Percentiles rank a stretch among this genome's conserved stretches.
Evolutionary conservation across 2,797 vertebrate species (phyloP).

Genomic region (Eulemur coronatus): DNA sequence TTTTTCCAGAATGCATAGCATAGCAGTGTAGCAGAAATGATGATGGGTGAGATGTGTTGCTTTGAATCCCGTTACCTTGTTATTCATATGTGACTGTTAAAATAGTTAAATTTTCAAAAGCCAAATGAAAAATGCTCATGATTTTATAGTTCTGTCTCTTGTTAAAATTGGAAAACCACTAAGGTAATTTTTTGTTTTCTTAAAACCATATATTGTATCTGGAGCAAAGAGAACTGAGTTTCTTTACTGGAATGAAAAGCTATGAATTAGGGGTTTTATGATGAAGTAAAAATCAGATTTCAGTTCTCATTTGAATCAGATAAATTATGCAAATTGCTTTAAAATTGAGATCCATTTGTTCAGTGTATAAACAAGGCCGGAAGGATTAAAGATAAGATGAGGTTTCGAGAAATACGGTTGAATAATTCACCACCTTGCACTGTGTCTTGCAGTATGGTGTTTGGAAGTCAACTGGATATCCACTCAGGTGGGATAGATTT

Average conservation of each 20-base stretch:
- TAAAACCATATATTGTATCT: background rate
- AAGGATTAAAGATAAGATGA: background rate
- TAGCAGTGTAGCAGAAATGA: background rate
- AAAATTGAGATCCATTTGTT: background rate
- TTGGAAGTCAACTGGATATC: slow-evolving; percentile 94
- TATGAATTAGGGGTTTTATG: background rate
- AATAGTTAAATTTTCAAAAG: background rate
- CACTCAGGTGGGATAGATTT: slow-evolving; percentile 96
- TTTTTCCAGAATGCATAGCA: background rate
- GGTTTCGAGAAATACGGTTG: background rate
- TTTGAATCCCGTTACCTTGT: background rate
- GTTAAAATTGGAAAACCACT: background rate
- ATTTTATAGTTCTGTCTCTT: background rate
- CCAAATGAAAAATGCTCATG: background rate
- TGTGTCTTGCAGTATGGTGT: slow-evolving; percentile 88
- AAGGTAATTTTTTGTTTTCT: background rate
- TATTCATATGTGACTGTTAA: background rate
- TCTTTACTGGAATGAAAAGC: background rate
- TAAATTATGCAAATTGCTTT: background rate
- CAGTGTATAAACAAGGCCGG: background rate
- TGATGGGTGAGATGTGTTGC: background rate
- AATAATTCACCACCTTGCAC: background rate
- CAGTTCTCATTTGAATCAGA: background rate
- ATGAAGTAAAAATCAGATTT: background rate
- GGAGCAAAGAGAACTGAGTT: background rate